Conservation (phyloP, 2,888 invertebrate genomes). For the Cyclophora albipunctata region DNA sequence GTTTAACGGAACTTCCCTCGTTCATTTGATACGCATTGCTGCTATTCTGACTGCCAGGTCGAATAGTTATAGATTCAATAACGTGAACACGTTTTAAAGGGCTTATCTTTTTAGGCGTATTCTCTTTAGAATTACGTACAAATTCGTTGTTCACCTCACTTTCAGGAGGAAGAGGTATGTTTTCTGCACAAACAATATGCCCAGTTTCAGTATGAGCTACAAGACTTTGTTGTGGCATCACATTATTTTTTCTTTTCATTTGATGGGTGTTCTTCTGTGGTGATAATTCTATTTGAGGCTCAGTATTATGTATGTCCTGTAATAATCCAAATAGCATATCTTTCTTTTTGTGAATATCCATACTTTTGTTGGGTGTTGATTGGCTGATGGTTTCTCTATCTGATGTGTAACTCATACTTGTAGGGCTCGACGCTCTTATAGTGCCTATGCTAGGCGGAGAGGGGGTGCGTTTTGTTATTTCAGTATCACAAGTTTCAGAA, state of each 20-base stretch:
- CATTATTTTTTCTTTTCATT: no score
- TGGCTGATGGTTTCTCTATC: conserved; percentile 17
- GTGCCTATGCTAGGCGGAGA: conserved; percentile 23
- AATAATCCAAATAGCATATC: conserved; percentile 44
- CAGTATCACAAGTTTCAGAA: conserved; percentile 24
- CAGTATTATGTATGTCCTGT: conserved; percentile 37
- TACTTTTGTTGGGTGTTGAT: conserved; percentile 21
- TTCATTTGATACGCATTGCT: conserved; percentile 2
- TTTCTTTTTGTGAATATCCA: conserved; percentile 39
- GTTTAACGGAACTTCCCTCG: neutral
- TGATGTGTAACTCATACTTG: conserved; percentile 35
- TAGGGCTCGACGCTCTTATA: conserved; percentile 32
- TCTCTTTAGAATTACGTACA: neutral
- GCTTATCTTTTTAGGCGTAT: conserved; percentile 25
- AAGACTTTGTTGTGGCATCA: no score
- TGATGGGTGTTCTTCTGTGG: neutral
- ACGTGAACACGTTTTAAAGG: conserved; percentile 52
- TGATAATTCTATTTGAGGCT: neutral
- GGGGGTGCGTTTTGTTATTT: conserved; percentile 12
- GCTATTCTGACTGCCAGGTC: conserved; percentile 18
- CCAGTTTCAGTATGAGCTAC: no score
- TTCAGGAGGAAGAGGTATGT: no score
- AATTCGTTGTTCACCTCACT: no score
- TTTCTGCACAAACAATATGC: no score
- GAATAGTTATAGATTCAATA: conserved; percentile 52